Percentiles rank a stretch among this genome's conserved stretches.
Evolutionary conservation across 2,888 invertebrate genomes (phyloP).

Genomic region (Dolichomitus sp.): DNA sequence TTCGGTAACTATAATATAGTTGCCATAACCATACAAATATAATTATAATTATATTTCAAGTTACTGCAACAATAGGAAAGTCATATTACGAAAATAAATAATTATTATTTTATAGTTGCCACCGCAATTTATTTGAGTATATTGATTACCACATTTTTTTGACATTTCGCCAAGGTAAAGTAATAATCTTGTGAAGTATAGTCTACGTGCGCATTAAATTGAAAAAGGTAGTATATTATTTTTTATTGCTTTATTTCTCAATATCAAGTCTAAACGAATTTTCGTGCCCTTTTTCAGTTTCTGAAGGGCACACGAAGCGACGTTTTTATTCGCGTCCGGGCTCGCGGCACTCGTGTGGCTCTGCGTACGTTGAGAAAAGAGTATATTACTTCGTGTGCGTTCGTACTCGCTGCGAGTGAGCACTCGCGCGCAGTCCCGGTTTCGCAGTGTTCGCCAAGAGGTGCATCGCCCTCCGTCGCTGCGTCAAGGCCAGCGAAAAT

Average conservation of each 20-base stretch:
- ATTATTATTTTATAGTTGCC: too few species aligned
- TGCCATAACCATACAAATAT: too few species aligned
- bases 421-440: conserved; percentile 78
- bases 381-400: conserved; percentile 33
- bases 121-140: background rate
- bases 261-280: background rate
- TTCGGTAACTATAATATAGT: too few species aligned
- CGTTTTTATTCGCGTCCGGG: conserved; percentile 33
- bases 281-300: conserved; percentile 16
- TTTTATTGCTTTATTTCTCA: background rate
- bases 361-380: conserved; percentile 46
- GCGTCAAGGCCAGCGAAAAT: conserved; percentile 86
- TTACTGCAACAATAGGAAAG: too few species aligned
- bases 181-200: background rate
- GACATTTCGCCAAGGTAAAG: background rate
- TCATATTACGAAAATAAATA: too few species aligned
- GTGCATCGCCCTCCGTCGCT: conserved; percentile 86
- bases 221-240: background rate
- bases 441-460: conserved; percentile 84
- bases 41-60: too few species aligned
- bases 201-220: background rate
- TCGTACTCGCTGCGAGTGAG: conserved; percentile 36
- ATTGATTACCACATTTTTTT: background rate
- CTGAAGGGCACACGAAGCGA: background rate
- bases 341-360: conserved; percentile 10